phyloP scores from a whole-genome alignment of 2,113 vertebrate genomes.

The Gnathonemus longibarbis region DNA sequence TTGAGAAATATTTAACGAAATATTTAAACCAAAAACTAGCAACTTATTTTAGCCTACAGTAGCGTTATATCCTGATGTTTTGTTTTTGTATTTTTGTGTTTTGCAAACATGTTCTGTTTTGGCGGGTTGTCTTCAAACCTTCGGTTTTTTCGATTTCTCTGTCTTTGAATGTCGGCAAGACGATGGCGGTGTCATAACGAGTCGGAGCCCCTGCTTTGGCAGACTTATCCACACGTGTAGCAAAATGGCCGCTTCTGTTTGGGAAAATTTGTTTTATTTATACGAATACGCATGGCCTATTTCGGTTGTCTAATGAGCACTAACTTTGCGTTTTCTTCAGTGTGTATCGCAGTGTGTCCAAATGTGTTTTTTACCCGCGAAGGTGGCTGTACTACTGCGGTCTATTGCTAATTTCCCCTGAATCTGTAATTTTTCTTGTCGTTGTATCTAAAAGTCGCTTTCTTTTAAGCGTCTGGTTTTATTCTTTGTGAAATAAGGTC shows the following conservation, averaged over 20 bases:
- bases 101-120: background rate
- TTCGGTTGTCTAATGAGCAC: conserved; percentile 28
- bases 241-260: conserved; percentile 20
- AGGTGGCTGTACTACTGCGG: background rate
- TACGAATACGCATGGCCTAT: conserved; percentile 15
- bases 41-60: conserved; percentile 36
- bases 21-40: conserved; percentile 62
- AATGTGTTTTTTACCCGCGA: background rate
- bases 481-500: conserved; percentile 27
- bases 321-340: conserved; percentile 30
- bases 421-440: background rate
- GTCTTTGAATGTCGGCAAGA: background rate
- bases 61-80: conserved; percentile 33
- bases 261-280: background rate
- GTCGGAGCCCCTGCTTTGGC: background rate
- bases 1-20: conserved; percentile 48
- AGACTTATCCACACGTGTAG: background rate
- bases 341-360: conserved; percentile 35
- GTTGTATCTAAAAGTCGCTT: conserved; percentile 16
- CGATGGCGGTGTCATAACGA: background rate
- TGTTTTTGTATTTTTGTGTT: conserved; percentile 8
- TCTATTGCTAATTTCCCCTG: background rate
- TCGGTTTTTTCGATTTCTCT: background rate
- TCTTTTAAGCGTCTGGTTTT: conserved; percentile 17
- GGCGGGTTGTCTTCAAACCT: background rate